Evolutionary conservation across 2,888 invertebrate species (phyloP).

Genomic region (Agonopterix arenella): DNA sequence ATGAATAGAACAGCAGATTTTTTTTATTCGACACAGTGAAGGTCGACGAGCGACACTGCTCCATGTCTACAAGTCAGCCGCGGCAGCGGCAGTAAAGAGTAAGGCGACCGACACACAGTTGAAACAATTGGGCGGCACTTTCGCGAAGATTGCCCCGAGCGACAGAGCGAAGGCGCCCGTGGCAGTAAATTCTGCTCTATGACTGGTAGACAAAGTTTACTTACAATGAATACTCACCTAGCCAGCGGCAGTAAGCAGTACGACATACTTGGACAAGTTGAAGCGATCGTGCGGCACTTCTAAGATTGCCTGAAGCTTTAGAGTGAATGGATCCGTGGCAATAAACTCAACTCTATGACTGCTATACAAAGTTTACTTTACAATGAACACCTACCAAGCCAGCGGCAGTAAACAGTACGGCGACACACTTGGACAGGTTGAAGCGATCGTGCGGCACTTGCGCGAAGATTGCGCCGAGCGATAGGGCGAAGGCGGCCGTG

Average conservation of each 20-base stretch:
- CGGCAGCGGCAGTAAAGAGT: slow-evolving; percentile 81
- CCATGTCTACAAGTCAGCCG: too few relatives aligned
- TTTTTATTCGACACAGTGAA: too few relatives aligned
- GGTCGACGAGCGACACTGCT: too few relatives aligned
- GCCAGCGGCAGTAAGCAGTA: slow-evolving; percentile 83
- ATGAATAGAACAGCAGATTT: too few relatives aligned
- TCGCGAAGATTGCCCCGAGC: slow-evolving; percentile 91
- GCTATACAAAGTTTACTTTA: not conserved
- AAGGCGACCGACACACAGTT: slow-evolving; percentile 88
- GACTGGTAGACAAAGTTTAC: not conserved
- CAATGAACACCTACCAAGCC: slow-evolving; percentile 77
- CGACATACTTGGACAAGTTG: slow-evolving; percentile 88
- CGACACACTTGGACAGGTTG: slow-evolving; percentile 88
- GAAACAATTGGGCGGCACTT: slow-evolving; percentile 87
- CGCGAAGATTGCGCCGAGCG: slow-evolving; percentile 91
- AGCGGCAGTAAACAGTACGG: slow-evolving; percentile 83
- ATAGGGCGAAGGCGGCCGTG: slow-evolving; percentile 91
- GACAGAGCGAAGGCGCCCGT: too few relatives aligned
- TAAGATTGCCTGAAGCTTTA: slow-evolving; percentile 90
- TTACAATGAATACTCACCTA: slow-evolving; percentile 66
- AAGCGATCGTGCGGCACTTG: slow-evolving; percentile 89
- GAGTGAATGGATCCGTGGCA: slow-evolving; percentile 76
- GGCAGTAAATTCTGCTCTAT: not conserved
- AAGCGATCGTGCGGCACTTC: slow-evolving; percentile 89
- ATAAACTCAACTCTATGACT: not conserved